phyloP scores from a whole-genome alignment of 2,113 vertebrate species.

The Periophthalmus modestus region DNA sequence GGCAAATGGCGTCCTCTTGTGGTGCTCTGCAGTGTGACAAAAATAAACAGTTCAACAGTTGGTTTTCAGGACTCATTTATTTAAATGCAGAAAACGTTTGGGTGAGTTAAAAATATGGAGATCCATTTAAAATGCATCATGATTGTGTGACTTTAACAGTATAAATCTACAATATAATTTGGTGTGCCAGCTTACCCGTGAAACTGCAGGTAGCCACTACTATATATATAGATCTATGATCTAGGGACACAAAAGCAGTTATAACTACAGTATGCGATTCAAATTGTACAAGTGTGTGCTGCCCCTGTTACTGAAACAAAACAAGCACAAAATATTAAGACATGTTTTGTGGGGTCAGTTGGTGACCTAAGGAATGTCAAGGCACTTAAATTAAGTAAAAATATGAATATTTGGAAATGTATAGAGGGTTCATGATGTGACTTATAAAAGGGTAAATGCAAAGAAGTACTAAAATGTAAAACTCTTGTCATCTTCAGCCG shows the following conservation, averaged over 20 bases:
- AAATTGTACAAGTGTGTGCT: conserved; percentile 27
- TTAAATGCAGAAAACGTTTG: conserved; percentile 53
- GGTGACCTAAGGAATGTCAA: conserved; percentile 70
- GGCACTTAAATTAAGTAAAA: conserved; percentile 78
- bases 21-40: conserved; percentile 14
- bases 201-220: conserved; percentile 32
- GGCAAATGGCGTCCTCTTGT: conserved; percentile 63
- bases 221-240: conserved; percentile 45
- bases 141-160: conserved; percentile 42
- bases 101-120: conserved; percentile 29
- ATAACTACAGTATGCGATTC: conserved; percentile 32
- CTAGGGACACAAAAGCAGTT: conserved; percentile 29
- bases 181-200: conserved; percentile 40
- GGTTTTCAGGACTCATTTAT: conserved; percentile 58
- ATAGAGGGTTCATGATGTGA: conserved; percentile 27
- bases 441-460: conserved; percentile 43
- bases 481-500: conserved; percentile 71
- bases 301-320: conserved; percentile 59
- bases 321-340: conserved; percentile 41
- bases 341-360: conserved; percentile 30
- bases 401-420: conserved; percentile 44
- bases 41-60: not conserved
- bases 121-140: conserved; percentile 31
- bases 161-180: conserved; percentile 23
- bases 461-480: conserved; percentile 33